Base-by-base conservation (phyloP, 2,888 invertebrate species). In the Tenthredo distinguenda region DNA sequence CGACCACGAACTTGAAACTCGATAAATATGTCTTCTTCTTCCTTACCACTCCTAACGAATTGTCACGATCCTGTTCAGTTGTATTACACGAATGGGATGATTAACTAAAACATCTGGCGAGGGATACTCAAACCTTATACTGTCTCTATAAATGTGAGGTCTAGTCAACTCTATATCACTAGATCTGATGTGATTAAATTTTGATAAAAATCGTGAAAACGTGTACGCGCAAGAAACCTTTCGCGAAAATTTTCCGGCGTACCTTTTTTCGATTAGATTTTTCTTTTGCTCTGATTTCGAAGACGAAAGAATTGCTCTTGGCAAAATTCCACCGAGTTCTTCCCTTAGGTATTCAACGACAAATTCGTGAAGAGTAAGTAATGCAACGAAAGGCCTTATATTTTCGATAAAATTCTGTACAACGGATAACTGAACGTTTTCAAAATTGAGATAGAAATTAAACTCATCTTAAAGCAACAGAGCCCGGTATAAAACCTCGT, bases 401-500 rank as follows among this genome's bases (percentile, higher is more conserved):
- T 58, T 79, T 18, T 58, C 37, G 55, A 58, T 79, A 26, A 58
- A 58, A 34, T 81, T 7, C n/a, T 55, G 7, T 55, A 55, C 1
- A 55, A 55, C 18, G 21, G 18, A 50, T 6, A 37, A 34, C 18
- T 62, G 5, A 15, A 68, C 34, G 37, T 4, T 81, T 1, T 62
- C 4, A 12, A 77, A 77, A 10, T 31, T 26, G 37, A 50, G 18
- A 50, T 18, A 43, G 34, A 31, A 26, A 34, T 68, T 74, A 74
- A n/a, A 40, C 40, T 43, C 26, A 10, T 15, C 43, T 37, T 37
- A 62, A 21, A 12, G 37, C 7, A 62, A 81, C 62, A 58, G 62
- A 40, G 37, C 15, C n/a, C 10, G 43, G 37, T 55, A 86, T 85
- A 87, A 86, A 88, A 88, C 88, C 84, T 87, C 87, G 84, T 87